Evolutionary conservation across 2,797 vertebrate species (phyloP), one percentile per base, ranked within the genome.

Genomic region (Lepidocolaptes lacrymiger): DNA sequence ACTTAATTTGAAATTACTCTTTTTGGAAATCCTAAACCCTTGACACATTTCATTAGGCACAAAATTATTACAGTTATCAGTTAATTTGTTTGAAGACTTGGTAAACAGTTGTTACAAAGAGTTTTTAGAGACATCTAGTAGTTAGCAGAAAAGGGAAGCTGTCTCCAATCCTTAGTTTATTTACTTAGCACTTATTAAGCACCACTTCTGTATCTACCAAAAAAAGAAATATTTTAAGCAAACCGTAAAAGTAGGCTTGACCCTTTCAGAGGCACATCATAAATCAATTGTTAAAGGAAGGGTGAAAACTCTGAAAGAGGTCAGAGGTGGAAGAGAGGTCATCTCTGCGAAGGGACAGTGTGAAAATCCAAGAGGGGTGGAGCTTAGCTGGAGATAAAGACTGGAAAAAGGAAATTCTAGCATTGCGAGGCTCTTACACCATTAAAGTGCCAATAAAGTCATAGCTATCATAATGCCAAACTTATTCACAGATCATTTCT

Each of bases 281-380:
- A 98, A 98, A 98, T 98, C 98, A 98, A 96, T 97, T 97, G 98
- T 98, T 98, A 98, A 98, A 98, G 97, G 96, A 94, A 97, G 97
- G 98, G 98, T 97, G 97, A 98, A 97, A 98, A 97, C 97, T 98
- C 97, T 93, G 95, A 96, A 97, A 96, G 97, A 97, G 98, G 98
- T 98, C 97, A 98, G 97, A 98, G 98, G 98, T 98, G 97, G 97
- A 96, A 96, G 91, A 96, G 97, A 98, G 98, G 98, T 98, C 98
- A 97, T 93, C 85, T 97, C 94, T 84, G 91, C 97, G 97, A 97
- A 97, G 96, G 97, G 97, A 98, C 97, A 97, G 97, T 98, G 98
- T 98, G 98, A 98, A 97, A 98, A 98, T 97, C 94, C 62, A 61
- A 17, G 80, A 94, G 68, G 34, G 97, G 96, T 95, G 96, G 96